Base-by-base conservation (phyloP, 2,888 invertebrate genomes). In the Palloptera scutellata region DNA sequence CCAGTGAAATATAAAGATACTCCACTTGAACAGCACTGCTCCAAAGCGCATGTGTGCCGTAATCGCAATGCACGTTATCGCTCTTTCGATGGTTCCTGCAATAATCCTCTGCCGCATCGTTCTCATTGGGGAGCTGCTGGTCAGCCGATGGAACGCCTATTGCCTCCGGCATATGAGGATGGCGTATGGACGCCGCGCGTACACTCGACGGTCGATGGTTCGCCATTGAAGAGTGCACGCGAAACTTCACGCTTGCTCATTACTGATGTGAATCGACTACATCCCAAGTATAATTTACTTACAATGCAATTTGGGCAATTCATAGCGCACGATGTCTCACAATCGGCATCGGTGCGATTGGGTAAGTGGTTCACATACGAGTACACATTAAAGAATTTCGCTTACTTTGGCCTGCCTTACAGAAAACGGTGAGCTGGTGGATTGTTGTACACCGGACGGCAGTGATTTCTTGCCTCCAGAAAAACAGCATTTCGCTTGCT, bases 301-400 rank as follows among this genome's bases (percentile, higher is more conserved):
- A 85, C 92, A 65, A 92, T 92, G 91, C 92, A 93, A 81, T 94
- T 92, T 84, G 91, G 92, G 0, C 93, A 94, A 79, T 92, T 94
- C 76, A 81, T 94, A 11, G 88, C 91, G 0, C 92, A 94, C 70
- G 95, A 95, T 72, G 81, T 92, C 19, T 88, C 91, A 0, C 89
- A 92, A 65, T 91, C 92, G 0, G 89, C 92, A 1, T 88, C 91
- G 53, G 89, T 90, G 45, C 90, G 89, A 71, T 88, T 89, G 79
- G 87, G 92, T 92, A 85, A 41, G 51, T 15, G 9, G 9, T 11
- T 13, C 15, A 6, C 13, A 15, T 45, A 51, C 4, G 9, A 19
- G n/a, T 30, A 13, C 9, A 17, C 8, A 2, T 4, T 3, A 12
- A 13, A 1, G n/a, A 9, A 20, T 13, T 20, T n/a, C 11, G 1